Conservation (phyloP, 2,113 vertebrate species). For the Ellobius talpinus region DNA sequence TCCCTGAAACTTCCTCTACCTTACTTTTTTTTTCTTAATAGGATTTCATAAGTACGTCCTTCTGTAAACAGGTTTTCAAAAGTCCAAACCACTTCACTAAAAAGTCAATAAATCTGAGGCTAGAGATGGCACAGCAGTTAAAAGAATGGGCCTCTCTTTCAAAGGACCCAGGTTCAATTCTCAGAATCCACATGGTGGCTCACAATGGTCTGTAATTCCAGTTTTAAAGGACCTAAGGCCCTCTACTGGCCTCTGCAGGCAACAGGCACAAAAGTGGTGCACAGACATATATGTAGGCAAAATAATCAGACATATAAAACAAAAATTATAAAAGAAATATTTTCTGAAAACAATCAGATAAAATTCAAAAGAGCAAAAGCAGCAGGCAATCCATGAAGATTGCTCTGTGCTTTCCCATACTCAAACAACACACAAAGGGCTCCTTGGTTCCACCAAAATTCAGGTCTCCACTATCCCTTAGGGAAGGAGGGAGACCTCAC, state of each 20-base stretch:
- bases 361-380: constrained; percentile 39
- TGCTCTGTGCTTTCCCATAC: constrained; percentile 22
- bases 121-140: background rate
- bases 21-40: constrained; percentile 43
- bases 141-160: background rate
- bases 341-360: constrained; percentile 58
- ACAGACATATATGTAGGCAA: background rate
- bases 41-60: constrained; percentile 5
- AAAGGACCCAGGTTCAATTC: background rate
- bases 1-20: constrained; percentile 3
- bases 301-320: background rate
- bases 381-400: background rate
- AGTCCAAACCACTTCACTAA: constrained; percentile 18
- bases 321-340: background rate
- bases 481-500: background rate
- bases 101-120: background rate
- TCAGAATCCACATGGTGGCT: background rate
- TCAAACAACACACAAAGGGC: background rate
- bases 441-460: constrained; percentile 14
- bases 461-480: background rate
- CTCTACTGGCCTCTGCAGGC: background rate
- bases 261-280: background rate
- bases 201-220: background rate
- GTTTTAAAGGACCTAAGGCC: background rate
- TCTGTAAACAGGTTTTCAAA: constrained; percentile 38